Evolutionary conservation across 2,888 invertebrate genomes (phyloP).

Genomic region (Aproaerema taeniolella): DNA sequence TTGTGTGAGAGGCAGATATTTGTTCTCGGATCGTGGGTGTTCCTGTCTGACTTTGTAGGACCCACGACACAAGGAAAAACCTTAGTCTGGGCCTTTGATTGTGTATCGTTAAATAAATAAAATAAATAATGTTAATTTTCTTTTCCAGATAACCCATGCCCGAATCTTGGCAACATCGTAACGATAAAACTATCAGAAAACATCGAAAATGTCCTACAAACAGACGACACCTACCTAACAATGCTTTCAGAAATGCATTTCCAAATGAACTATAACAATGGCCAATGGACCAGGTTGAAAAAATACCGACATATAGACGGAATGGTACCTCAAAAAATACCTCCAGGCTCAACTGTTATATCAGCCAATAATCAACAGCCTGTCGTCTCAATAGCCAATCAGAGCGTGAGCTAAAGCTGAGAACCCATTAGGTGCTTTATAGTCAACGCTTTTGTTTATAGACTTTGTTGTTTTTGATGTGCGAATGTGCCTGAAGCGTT

Average conservation of each 20-base stretch:
- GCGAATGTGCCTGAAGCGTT: neutral
- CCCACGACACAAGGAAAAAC: too few relatives aligned
- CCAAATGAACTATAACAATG: slow-evolving; percentile 98
- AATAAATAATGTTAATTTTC: slow-evolving; percentile 16
- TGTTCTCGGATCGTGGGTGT: too few relatives aligned
- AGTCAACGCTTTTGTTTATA: neutral
- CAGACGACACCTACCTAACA: slow-evolving; percentile 87
- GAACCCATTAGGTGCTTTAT: neutral
- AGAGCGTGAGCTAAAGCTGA: slow-evolving; percentile 52
- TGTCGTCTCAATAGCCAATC: slow-evolving; percentile 62
- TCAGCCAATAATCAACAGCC: slow-evolving; percentile 61
- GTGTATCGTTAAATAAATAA: too few relatives aligned
- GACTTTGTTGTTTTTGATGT: slow-evolving; percentile 1
- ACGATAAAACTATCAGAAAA: slow-evolving; percentile 97
- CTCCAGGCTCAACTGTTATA: slow-evolving; percentile 61
- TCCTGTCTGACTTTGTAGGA: too few relatives aligned
- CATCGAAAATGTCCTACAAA: slow-evolving; percentile 90
- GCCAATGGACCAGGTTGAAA: slow-evolving; percentile 96
- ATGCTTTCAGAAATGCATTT: slow-evolving; percentile 96
- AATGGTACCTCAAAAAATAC: slow-evolving; percentile 65
- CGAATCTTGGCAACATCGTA: slow-evolving; percentile 96
- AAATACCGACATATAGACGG: slow-evolving; percentile 88
- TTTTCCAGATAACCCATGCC: slow-evolving; percentile 93
- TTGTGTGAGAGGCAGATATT: too few relatives aligned
- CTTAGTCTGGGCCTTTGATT: too few relatives aligned